A percentile compares a stretch with the other conserved stretches of the same genome.
Evolutionary conservation across 2,797 vertebrate species (phyloP).

Genomic region (Prunella strophiata): DNA sequence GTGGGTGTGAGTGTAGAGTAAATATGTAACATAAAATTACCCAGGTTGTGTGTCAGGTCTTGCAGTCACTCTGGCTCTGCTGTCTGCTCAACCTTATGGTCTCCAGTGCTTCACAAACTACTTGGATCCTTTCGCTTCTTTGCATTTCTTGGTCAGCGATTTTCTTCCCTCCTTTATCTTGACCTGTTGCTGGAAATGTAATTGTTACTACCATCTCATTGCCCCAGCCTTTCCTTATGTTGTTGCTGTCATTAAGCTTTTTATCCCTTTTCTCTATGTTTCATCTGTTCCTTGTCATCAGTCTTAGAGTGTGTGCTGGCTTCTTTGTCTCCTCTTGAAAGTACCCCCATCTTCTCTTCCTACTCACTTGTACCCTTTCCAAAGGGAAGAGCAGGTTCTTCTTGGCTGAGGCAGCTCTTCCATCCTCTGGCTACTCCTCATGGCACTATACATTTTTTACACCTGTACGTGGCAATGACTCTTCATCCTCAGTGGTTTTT

Average conservation of each 20-base stretch:
- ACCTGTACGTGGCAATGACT: neutral
- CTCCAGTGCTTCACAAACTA: neutral
- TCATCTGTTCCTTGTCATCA: neutral
- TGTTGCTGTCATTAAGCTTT: neutral
- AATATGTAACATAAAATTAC: neutral
- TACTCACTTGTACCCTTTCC: neutral
- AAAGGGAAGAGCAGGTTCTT: neutral
- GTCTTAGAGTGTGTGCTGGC: neutral
- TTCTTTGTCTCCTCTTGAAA: neutral
- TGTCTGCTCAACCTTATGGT: neutral
- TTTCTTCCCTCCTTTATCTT: neutral
- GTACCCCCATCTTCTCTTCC: neutral
- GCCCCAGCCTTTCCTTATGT: neutral
- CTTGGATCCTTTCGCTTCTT: neutral
- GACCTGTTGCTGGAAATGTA: neutral
- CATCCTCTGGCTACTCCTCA: neutral
- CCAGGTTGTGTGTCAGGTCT: neutral
- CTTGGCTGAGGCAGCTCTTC: neutral
- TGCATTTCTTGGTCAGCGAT: neutral
- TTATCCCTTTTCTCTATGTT: neutral
- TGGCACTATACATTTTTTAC: neutral
- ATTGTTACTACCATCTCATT: neutral
- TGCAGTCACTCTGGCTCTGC: neutral
- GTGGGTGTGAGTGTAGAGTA: neutral
- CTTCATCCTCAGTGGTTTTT: neutral